Base-by-base conservation (phyloP, 2,888 invertebrate species). In the Neoscelio sp. region DNA sequence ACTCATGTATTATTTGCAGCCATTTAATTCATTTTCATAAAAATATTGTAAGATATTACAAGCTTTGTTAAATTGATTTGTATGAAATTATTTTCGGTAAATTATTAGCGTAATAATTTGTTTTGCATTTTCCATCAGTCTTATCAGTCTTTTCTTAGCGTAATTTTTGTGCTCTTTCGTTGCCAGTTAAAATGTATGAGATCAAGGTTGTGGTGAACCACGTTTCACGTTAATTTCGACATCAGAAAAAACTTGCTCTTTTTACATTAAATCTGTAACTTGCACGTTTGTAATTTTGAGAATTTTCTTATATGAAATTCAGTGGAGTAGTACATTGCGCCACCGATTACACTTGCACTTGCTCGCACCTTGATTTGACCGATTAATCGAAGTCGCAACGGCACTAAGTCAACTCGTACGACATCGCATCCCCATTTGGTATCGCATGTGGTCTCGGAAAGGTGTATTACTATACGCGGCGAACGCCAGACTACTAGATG, bases 401-500 rank as follows among this genome's bases (percentile, higher is more conserved):
- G 54, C 50, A 58, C 50, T 68, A 65, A 76, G 73, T 68, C 68
- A 73, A 81, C 80, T 62, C 78, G 62, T 50, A 58, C 64, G 58
- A 74, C 70, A 54, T 73, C 64, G 58, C 78, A 70, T 76, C 74
- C 67, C 70, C 79, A 77, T 78, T 80, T 73, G 80, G 81, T 80
- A 73, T 68, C 78, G 77, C 78, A 65, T 78, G 68, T 81, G 80
- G 74, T 79, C 77, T 71, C 82, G 80, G 87, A 86, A 86, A 87
- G 85, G 84, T 82, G 86, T 86, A 84, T 88, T 84, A 81, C 86
- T 88, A 87, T 87, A 86, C 87, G 86, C 87, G 89, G 85, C 89
- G 86, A 87, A 87, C 87, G 87, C 87, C 88, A 87, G 89, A 89
- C 89, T 89, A 86, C 87, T 84, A 87, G 87, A 81, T 86, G 86